These are phyloP conservation scores for Melanotaenia duboulayi DNA, from an alignment of 2,113 vertebrate species.

Conservation along the genomic window DNA sequence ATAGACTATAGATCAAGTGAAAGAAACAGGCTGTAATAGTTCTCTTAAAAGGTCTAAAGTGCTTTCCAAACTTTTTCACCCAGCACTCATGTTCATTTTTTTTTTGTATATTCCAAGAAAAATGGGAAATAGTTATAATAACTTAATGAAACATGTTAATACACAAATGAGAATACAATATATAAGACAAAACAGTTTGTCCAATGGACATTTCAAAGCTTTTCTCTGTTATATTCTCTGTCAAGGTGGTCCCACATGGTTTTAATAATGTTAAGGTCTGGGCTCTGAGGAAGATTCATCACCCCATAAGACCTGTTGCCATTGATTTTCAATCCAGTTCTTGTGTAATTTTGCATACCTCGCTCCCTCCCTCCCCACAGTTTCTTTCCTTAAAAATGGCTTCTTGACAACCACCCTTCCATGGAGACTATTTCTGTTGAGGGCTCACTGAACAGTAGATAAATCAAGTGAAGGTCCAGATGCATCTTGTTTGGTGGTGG, in stretches of 20 bases:
- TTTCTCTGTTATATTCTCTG: neutral
- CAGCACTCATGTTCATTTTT: too few species aligned
- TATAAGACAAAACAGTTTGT: neutral
- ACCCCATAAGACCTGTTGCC: neutral
- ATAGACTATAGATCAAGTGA: neutral
- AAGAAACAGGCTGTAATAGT: neutral
- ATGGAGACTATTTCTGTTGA: neutral
- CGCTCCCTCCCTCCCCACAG: neutral
- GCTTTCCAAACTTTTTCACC: too few species aligned
- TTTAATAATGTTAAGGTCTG: neutral
- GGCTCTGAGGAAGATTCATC: neutral
- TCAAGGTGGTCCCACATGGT: neutral
- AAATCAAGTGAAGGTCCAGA: neutral
- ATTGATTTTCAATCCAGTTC: neutral
- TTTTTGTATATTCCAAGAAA: neutral
- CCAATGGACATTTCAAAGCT: neutral
- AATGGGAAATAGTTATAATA: neutral
- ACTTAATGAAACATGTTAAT: neutral
- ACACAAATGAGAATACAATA: neutral
- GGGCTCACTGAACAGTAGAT: neutral
- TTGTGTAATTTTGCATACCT: neutral
- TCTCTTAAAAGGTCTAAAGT: too few species aligned
- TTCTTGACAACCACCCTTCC: neutral
- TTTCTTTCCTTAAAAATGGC: neutral
- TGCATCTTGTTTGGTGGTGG: neutral